These are phyloP conservation scores for Rhinolophus ferrumequinum DNA, from an alignment of 2,113 vertebrate species.

Conservation along the genomic window DNA sequence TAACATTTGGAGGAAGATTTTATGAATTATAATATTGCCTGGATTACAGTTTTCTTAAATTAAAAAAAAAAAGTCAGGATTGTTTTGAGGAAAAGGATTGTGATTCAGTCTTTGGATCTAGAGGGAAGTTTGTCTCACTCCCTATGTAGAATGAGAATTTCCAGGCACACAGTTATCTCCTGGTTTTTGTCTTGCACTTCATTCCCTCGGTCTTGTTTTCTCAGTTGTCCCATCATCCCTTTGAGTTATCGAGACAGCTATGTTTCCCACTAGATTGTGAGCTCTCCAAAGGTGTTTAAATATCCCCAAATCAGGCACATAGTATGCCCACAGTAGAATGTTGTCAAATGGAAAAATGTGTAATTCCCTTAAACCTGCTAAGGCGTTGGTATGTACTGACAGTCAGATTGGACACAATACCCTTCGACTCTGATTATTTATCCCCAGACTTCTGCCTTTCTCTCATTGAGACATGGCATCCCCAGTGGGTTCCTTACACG, in stretches of 20 bases:
- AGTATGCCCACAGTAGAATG: not conserved
- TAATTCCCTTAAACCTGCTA: not conserved
- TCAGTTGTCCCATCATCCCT: not conserved
- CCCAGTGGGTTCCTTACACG: not conserved
- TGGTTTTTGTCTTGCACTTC: not conserved
- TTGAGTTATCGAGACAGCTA: not conserved
- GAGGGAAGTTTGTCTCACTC: not conserved
- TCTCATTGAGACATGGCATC: not conserved
- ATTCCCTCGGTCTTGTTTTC: not conserved
- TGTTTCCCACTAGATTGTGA: not conserved
- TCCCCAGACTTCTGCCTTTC: not conserved
- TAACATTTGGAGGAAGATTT: conserved; percentile 22
- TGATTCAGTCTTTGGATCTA: not conserved
- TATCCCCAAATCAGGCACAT: not conserved
- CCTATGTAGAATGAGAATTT: not conserved
- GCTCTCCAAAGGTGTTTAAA: not conserved
- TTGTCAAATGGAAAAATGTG: not conserved
- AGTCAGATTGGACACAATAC: not conserved
- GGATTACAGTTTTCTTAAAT: not conserved
- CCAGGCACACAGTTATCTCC: not conserved
- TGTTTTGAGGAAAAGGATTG: not conserved
- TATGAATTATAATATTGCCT: conserved; percentile 31
- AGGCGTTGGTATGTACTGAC: not conserved
- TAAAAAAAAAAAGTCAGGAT: not conserved
- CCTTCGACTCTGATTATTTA: not conserved